These are phyloP conservation scores for Galagoides demidoff DNA, from an alignment of 2,797 vertebrate species.

Conservation along the genomic window DNA sequence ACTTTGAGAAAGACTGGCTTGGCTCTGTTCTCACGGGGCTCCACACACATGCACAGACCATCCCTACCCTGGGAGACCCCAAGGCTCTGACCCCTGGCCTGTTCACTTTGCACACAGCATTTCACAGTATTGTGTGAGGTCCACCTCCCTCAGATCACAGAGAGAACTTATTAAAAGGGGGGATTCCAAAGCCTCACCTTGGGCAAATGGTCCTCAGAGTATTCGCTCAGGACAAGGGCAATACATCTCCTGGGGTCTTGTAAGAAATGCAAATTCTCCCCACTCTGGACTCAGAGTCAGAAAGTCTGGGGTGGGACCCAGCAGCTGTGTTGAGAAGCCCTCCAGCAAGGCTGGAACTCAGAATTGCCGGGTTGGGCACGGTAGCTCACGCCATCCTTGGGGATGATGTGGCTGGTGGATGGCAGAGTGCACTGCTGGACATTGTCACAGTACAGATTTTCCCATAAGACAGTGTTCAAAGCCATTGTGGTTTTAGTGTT, in stretches of 20 bases:
- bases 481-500: background rate
- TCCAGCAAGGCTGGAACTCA: background rate
- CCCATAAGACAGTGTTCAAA: background rate
- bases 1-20: background rate
- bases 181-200: background rate
- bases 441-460: background rate
- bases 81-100: background rate
- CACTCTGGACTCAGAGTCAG: no score
- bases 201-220: background rate
- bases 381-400: background rate
- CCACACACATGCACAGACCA: background rate
- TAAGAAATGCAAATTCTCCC: background rate
- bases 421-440: no score
- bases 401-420: background rate
- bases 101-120: background rate
- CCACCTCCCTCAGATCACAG: background rate
- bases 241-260: background rate
- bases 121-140: background rate
- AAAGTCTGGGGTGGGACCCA: background rate
- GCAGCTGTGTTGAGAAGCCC: background rate
- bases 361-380: no score
- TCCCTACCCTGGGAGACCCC: background rate
- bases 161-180: background rate
- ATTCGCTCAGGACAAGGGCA: background rate
- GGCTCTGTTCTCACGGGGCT: background rate